Evolutionary conservation across 1,140 invertebrate species (phyloP), one percentile per base, ranked within the genome.

Genomic region (Meteorus sp.): DNA sequence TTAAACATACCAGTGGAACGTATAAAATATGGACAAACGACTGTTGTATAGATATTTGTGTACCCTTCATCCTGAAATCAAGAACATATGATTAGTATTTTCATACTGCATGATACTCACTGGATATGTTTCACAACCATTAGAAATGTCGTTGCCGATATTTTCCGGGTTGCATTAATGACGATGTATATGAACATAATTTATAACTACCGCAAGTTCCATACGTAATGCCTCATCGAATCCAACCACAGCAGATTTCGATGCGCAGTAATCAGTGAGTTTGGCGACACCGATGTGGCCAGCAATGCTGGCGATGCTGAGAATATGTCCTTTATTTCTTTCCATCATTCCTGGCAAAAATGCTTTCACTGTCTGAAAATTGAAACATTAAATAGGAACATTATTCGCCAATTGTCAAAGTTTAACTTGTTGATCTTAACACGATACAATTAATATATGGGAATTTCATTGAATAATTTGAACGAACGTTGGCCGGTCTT

Each of bases 271-370:
- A 78, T 98, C 96, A 5, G 93, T 89, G 51, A 98, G 82, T 74
- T 92, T 91, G 51, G 87, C 81, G 43, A 90, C 84, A 17, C 93
- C 90, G 9, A 87, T 83, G 62, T 91, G 84, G 6, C 95, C 97
- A 13, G 96, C 97, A 72, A 97, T 84, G 44, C 93, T 97, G 0
- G 97, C 93, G 58, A 99, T 91, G 19, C 92, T 97, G 1, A 98
- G 95, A 66, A 99, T 90, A 72, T 99, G 97, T 0, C 97, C 97
- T 60, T 87, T 86, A 69, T 94, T 90, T 15, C 83, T 80, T 44
- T 90, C 83, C 80, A 99, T 90, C 97, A 99, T 99, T 27, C 88
- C 86, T 0, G 95, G 95, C 5, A 99, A 82, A 76, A 92, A 92
- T 0, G 89, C 88, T 71, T 89, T 90, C 0, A 86, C 85, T 0